These are phyloP conservation scores for Trichomycterus rosablanca DNA, from an alignment of 2,113 vertebrate species.

Conservation along the genomic window DNA sequence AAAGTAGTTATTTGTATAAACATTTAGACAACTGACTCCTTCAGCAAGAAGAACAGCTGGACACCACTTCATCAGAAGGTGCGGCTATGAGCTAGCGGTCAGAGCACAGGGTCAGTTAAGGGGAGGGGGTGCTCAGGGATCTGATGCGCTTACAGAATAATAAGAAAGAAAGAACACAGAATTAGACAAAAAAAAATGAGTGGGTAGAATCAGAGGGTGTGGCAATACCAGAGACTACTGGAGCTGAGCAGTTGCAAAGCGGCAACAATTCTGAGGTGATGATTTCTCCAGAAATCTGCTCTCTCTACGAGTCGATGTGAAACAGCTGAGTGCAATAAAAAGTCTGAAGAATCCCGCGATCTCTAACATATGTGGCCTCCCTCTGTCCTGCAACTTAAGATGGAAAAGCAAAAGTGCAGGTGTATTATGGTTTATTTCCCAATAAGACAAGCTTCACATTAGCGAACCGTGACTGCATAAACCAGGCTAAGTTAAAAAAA, in stretches of 20 bases:
- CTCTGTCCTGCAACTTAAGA: background rate
- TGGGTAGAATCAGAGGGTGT: slow-evolving; percentile 34
- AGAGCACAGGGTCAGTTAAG: slow-evolving; percentile 53
- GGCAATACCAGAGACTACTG: slow-evolving; percentile 44
- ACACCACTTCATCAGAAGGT: slow-evolving; percentile 53
- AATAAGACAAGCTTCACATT: slow-evolving; percentile 1
- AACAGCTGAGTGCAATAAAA: slow-evolving; percentile 65
- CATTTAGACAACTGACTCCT: slow-evolving; percentile 76
- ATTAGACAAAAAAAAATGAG: slow-evolving; percentile 44
- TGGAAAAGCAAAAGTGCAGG: slow-evolving; percentile 53
- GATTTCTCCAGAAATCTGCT: slow-evolving; percentile 63
- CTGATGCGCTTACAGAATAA: slow-evolving; percentile 33
- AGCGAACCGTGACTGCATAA: background rate
- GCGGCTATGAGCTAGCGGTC: slow-evolving; percentile 54
- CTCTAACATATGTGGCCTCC: background rate
- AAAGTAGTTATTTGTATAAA: slow-evolving; percentile 68
- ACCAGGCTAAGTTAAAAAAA: slow-evolving; percentile 1
- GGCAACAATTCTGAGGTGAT: slow-evolving; percentile 59
- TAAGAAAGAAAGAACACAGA: slow-evolving; percentile 39
- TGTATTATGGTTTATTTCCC: slow-evolving; percentile 39
- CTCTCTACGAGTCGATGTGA: slow-evolving; percentile 55
- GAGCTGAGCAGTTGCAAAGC: slow-evolving; percentile 51
- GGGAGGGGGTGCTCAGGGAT: slow-evolving; percentile 30
- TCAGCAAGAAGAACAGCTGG: slow-evolving; percentile 73
- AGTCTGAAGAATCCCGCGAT: slow-evolving; percentile 46